Conservation (phyloP, 2,797 vertebrate genomes). For the Botia kubotai region DNA sequence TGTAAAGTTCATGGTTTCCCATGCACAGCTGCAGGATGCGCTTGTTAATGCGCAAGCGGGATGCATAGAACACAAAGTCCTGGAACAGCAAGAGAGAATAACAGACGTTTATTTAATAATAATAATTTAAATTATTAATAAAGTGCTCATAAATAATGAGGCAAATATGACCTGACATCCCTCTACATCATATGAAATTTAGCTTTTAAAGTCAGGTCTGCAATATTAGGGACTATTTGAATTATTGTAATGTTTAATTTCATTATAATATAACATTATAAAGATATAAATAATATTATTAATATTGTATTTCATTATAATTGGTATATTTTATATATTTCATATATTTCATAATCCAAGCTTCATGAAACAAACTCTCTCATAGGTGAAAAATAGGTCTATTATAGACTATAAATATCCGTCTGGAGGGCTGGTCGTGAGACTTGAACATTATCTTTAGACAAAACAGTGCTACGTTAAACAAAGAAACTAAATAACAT, state of each 20-base stretch:
- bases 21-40: slow-evolving; percentile 92
- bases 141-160: not conserved
- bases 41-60: slow-evolving; percentile 92
- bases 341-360: not conserved
- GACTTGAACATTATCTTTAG: not conserved
- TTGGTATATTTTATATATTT: too few species aligned
- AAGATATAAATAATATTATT: too few species aligned
- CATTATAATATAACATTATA: too few species aligned
- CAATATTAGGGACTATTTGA: not conserved
- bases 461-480: not conserved
- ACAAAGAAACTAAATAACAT: not conserved
- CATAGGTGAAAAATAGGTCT: not conserved
- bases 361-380: not conserved
- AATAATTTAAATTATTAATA: not conserved
- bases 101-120: not conserved
- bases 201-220: not conserved
- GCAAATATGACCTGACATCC: not conserved
- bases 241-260: not conserved
- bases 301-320: too few species aligned
- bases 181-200: not conserved
- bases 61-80: slow-evolving; percentile 93
- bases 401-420: not conserved
- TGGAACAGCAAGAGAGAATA: slow-evolving; percentile 59
- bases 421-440: not conserved
- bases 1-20: slow-evolving; percentile 95